Percentiles rank a stretch among this genome's conserved stretches.
Evolutionary conservation across 2,113 vertebrate species (phyloP).

Genomic region (Rostratula benghalensis): DNA sequence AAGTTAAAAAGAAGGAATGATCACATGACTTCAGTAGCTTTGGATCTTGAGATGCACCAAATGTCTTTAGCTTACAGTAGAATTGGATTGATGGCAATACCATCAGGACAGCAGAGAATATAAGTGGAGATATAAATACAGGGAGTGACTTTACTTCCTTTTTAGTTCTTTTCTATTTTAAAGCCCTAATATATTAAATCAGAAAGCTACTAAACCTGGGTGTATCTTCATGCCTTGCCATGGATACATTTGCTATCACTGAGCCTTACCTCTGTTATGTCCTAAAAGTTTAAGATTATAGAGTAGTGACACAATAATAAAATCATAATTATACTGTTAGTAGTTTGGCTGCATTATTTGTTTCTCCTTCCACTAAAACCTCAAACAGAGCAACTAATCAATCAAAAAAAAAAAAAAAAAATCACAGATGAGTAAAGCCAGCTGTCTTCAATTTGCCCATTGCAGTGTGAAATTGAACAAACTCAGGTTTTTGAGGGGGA

Average conservation of each 20-base stretch:
- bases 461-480: slow-evolving; percentile 13
- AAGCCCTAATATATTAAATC: background rate
- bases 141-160: background rate
- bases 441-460: slow-evolving; percentile 22
- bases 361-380: slow-evolving; percentile 47
- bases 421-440: slow-evolving; percentile 34
- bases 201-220: background rate
- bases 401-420: slow-evolving; percentile 41
- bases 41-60: background rate
- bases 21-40: background rate
- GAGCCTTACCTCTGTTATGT: slow-evolving; percentile 27
- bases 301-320: slow-evolving; percentile 27
- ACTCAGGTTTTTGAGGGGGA: background rate
- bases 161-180: background rate
- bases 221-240: background rate
- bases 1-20: background rate
- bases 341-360: slow-evolving; percentile 12
- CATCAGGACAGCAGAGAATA: background rate
- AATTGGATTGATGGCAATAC: background rate
- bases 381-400: slow-evolving; percentile 61
- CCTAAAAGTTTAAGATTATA: slow-evolving; percentile 48
- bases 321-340: slow-evolving; percentile 53
- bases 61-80: background rate
- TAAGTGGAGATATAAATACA: background rate
- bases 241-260: slow-evolving; percentile 3